Conservation (phyloP, 2,113 vertebrate genomes). For the Cranoglanis bouderius region DNA sequence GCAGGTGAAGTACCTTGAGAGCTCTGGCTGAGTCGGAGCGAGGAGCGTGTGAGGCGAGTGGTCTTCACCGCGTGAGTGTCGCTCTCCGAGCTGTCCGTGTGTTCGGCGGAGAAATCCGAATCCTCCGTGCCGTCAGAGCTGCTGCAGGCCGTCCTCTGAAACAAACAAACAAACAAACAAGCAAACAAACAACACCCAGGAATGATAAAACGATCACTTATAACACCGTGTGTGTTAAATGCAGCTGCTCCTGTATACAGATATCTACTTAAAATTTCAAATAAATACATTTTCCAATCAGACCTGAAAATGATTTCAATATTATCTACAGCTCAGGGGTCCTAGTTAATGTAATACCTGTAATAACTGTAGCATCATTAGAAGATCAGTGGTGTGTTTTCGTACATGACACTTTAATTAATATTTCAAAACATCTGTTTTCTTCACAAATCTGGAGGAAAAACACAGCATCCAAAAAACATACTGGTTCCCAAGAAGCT, state of each 20-base stretch:
- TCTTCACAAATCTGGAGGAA: too few relatives aligned
- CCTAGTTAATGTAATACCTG: not conserved
- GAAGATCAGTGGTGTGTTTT: not conserved
- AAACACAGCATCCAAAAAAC: too few relatives aligned
- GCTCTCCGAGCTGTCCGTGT: slow-evolving; percentile 83
- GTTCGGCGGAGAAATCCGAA: slow-evolving; percentile 95
- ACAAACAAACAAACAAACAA: too few relatives aligned
- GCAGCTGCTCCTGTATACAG: not conserved
- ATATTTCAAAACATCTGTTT: too few relatives aligned
- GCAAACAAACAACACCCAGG: not conserved
- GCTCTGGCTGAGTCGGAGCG: slow-evolving; percentile 87
- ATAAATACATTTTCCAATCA: not conserved
- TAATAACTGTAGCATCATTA: not conserved
- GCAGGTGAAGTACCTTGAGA: slow-evolving; percentile 80
- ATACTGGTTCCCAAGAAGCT: not conserved
- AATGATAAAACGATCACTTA: not conserved
- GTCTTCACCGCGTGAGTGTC: slow-evolving; percentile 78
- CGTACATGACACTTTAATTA: too few relatives aligned
- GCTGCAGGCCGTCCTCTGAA: slow-evolving; percentile 90
- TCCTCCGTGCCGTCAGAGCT: slow-evolving; percentile 97
- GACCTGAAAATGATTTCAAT: not conserved
- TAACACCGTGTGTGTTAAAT: not conserved
- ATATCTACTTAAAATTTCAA: not conserved
- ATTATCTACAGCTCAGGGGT: not conserved
- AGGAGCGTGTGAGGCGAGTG: slow-evolving; percentile 88